Conservation (phyloP, 2,797 vertebrate species). For the Melanotaenia pygmaea region DNA sequence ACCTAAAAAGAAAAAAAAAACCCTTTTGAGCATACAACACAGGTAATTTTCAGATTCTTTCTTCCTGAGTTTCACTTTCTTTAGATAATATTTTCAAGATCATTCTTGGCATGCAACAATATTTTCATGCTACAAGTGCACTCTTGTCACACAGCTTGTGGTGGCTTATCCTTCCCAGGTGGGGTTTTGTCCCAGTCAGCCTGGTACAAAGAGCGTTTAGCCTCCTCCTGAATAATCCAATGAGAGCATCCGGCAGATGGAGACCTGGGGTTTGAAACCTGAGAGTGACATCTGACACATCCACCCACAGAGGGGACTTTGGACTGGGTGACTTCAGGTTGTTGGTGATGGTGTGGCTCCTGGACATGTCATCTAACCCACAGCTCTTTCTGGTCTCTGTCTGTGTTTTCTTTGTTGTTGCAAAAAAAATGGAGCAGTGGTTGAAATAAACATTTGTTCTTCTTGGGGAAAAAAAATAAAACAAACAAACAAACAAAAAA, state of each 20-base stretch:
- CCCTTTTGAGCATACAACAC: no score
- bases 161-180: slow-evolving; percentile 65
- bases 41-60: no score
- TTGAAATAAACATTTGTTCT: slow-evolving; percentile 50
- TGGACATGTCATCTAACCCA: slow-evolving; percentile 72
- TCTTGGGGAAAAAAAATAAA: not conserved
- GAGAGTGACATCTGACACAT: slow-evolving; percentile 80
- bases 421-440: slow-evolving; percentile 45
- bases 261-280: slow-evolving; percentile 71
- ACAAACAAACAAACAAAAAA: not conserved
- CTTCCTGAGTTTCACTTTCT: no score
- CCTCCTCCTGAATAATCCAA: slow-evolving; percentile 85
- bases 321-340: slow-evolving; percentile 66
- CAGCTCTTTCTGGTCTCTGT: slow-evolving; percentile 42
- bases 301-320: slow-evolving; percentile 53
- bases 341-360: slow-evolving; percentile 61
- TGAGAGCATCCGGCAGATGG: slow-evolving; percentile 80
- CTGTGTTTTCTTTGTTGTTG: slow-evolving; percentile 27
- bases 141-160: slow-evolving; percentile 38
- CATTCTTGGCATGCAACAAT: slow-evolving; percentile 18
- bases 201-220: slow-evolving; percentile 83
- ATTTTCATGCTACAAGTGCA: slow-evolving; percentile 31
- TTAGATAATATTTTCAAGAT: not conserved
- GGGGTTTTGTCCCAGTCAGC: slow-evolving; percentile 79
- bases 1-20: no score